A percentile compares a stretch with the other conserved stretches of the same genome.
phyloP scores from a whole-genome alignment of 2,797 vertebrate genomes.

The Darevskia nairensis region DNA sequence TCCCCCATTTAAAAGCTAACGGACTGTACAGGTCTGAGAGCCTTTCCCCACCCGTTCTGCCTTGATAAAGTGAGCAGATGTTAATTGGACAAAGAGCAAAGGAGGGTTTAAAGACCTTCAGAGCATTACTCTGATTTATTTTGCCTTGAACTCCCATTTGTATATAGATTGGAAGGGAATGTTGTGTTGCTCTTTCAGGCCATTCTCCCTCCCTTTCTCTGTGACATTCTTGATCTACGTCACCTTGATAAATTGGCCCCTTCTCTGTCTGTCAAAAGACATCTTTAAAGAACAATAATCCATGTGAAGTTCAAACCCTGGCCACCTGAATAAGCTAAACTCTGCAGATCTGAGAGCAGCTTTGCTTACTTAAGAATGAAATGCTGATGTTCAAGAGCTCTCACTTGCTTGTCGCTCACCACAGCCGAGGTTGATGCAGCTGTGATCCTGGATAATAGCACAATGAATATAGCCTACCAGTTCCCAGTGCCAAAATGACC shows the following conservation, averaged over 20 bases:
- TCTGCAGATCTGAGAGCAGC: constrained; percentile 34
- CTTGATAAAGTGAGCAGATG: not conserved
- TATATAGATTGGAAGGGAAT: constrained; percentile 56
- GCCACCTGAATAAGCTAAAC: constrained; percentile 54
- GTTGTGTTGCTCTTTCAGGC: constrained; percentile 52
- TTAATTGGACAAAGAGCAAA: constrained; percentile 15
- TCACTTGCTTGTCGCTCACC: constrained; percentile 36
- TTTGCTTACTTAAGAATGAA: constrained; percentile 44
- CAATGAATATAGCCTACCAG: constrained; percentile 54
- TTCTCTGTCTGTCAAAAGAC: constrained; percentile 23
- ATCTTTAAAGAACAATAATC: constrained; percentile 34
- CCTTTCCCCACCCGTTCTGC: not conserved
- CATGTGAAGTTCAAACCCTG: constrained; percentile 27
- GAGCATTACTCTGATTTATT: constrained; percentile 50
- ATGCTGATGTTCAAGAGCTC: constrained; percentile 11
- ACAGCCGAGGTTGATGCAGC: constrained; percentile 32
- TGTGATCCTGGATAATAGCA: constrained; percentile 56
- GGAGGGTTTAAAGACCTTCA: constrained; percentile 44
- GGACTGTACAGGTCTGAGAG: not conserved
- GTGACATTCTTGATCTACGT: constrained; percentile 38
- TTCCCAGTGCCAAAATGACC: constrained; percentile 60
- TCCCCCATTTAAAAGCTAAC: constrained; percentile 13
- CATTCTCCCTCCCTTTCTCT: constrained; percentile 49
- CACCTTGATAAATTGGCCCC: constrained; percentile 47
- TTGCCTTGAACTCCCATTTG: constrained; percentile 58